Evolutionary conservation across 2,888 invertebrate genomes (phyloP).

Genomic region (Polyommatus icarus): DNA sequence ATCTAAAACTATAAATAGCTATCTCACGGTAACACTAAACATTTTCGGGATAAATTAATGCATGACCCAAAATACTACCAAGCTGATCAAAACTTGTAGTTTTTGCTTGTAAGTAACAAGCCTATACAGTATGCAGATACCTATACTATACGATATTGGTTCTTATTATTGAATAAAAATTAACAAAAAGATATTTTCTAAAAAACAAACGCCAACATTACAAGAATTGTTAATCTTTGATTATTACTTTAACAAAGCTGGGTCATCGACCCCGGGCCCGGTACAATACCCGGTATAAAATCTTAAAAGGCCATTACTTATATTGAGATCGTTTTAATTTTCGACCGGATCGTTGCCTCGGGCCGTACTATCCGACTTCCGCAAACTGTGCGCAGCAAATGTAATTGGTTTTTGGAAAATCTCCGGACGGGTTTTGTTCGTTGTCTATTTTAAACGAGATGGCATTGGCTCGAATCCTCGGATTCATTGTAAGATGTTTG

Average conservation of each 20-base stretch:
- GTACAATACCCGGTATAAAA: conserved; percentile 48
- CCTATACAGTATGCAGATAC: too few relatives aligned
- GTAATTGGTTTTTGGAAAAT: conserved; percentile 50
- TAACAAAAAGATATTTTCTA: neutral
- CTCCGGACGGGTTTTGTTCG: conserved; percentile 32
- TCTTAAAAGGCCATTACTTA: conserved; percentile 50
- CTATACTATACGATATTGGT: too few relatives aligned
- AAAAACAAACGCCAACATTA: neutral
- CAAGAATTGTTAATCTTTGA: conserved; percentile 36
- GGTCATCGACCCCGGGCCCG: conserved; percentile 23
- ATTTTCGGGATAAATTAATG: too few relatives aligned
- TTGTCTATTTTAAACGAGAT: conserved; percentile 39
- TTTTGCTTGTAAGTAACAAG: too few relatives aligned
- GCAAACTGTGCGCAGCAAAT: conserved; percentile 46
- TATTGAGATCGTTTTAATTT: conserved; percentile 51
- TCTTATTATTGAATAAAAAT: neutral
- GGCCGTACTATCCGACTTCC: conserved; percentile 42
- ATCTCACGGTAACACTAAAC: too few relatives aligned
- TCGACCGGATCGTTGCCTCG: conserved; percentile 44
- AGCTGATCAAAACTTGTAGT: too few relatives aligned
- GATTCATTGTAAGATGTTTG: conserved; percentile 28
- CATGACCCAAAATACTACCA: too few relatives aligned
- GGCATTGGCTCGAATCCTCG: conserved; percentile 36
- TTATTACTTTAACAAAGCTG: conserved; percentile 43
- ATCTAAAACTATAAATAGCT: too few relatives aligned